phyloP scores from a whole-genome alignment of 2,888 invertebrate genomes.

The Pantelozetes paolii region DNA sequence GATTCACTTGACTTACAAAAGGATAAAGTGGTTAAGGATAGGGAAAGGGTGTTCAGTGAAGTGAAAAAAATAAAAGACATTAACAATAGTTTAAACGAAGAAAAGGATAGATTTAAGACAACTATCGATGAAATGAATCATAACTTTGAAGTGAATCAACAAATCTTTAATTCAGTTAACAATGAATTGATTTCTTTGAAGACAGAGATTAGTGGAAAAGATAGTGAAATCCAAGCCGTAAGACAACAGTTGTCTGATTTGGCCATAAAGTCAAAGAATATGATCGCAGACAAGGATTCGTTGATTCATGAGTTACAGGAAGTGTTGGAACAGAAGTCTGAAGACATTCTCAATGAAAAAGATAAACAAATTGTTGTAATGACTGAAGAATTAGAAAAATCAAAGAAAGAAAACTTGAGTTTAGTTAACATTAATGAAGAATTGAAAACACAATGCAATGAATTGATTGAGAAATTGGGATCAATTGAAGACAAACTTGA shows the following conservation, averaged over 20 bases:
- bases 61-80: background rate
- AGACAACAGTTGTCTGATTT: constrained; percentile 23
- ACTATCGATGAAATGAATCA: background rate
- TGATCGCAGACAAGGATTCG: background rate
- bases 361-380: background rate
- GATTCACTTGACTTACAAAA: constrained; percentile 17
- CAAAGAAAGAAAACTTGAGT: constrained; percentile 3
- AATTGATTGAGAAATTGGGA: background rate
- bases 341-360: background rate
- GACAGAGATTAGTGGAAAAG: background rate
- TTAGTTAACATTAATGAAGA: constrained; percentile 17
- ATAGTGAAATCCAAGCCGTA: background rate
- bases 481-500: background rate
- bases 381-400: background rate
- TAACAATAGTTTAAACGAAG: background rate
- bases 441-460: background rate
- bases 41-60: background rate
- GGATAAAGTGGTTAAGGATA: constrained; percentile 12
- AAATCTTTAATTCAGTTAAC: background rate
- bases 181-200: background rate
- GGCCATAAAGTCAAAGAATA: background rate
- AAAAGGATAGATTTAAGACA: background rate
- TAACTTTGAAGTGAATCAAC: background rate
- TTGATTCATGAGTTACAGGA: background rate
- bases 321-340: background rate